phyloP scores from a whole-genome alignment of 2,888 invertebrate genomes.

The Andricus curvator region DNA sequence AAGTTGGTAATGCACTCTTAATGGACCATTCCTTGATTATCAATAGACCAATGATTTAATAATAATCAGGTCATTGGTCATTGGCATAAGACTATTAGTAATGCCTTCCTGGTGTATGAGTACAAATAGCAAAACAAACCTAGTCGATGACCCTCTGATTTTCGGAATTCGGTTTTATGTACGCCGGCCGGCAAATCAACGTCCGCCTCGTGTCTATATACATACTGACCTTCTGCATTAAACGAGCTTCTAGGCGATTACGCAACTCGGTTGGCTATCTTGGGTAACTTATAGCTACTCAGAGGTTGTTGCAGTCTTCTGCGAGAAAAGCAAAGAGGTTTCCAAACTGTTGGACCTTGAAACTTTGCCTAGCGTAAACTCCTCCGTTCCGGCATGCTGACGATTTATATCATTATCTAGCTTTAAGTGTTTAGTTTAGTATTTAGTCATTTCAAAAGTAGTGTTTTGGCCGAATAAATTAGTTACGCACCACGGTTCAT shows the following conservation, averaged over 20 bases:
- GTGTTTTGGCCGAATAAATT: too few species aligned
- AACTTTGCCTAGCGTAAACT: conserved; percentile 47
- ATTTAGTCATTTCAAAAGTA: too few species aligned
- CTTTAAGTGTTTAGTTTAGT: too few species aligned
- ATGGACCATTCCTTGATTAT: not conserved
- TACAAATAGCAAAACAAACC: not conserved
- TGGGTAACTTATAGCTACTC: conserved; percentile 44
- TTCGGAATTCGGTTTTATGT: not conserved
- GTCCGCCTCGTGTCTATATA: conserved; percentile 42
- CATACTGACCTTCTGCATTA: conserved; percentile 49
- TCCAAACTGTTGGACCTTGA: conserved; percentile 54
- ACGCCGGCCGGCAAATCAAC: not conserved
- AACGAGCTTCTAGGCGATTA: conserved; percentile 48
- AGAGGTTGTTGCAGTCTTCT: conserved; percentile 43
- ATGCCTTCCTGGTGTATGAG: not conserved
- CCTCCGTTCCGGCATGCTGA: conserved; percentile 6
- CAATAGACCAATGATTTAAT: not conserved
- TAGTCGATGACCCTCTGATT: conserved; percentile 23
- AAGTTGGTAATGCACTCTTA: too few species aligned
- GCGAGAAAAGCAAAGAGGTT: conserved; percentile 45
- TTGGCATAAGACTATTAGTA: not conserved
- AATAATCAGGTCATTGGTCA: not conserved
- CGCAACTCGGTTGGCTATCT: conserved; percentile 54
- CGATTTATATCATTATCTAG: conserved; percentile 12
- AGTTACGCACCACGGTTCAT: too few species aligned